Conservation (phyloP, 1,140 invertebrate genomes). For the Theocolax elegans region DNA sequence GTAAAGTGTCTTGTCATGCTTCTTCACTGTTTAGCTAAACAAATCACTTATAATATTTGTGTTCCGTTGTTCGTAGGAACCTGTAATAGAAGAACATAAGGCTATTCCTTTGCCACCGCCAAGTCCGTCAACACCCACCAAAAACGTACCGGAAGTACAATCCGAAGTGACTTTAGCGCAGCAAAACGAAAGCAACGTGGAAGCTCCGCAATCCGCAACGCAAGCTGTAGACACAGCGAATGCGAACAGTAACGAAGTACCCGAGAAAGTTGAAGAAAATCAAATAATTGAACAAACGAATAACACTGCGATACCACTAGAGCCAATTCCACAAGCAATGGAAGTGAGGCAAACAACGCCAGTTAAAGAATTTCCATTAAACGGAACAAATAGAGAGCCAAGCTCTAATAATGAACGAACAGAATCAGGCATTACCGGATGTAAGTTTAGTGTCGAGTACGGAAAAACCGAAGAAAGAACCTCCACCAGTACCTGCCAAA, state of each 20-base stretch:
- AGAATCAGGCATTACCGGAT: conserved; percentile 12
- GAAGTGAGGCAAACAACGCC: conserved; percentile 42
- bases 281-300: not conserved
- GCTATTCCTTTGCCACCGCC: conserved; percentile 35
- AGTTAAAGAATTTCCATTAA: conserved; percentile 18
- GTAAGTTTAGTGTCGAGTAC: no score
- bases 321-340: not conserved
- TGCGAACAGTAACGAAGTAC: not conserved
- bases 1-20: not conserved
- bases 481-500: conserved; percentile 27
- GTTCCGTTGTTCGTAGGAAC: no score
- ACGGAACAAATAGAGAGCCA: not conserved
- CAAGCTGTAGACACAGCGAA: not conserved
- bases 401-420: not conserved
- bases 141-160: not conserved
- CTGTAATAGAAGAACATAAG: conserved; percentile 28
- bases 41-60: no score
- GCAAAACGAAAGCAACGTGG: no score
- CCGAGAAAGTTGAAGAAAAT: not conserved
- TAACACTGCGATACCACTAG: no score
- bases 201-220: no score
- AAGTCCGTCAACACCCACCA: conserved; percentile 12
- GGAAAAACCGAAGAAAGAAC: conserved; percentile 14
- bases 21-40: no score
- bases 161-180: not conserved